Percentiles rank a stretch among this genome's conserved stretches.
These are phyloP conservation scores for Fundulus diaphanus DNA, from an alignment of 2,797 vertebrate genomes.

Conservation along the genomic window DNA sequence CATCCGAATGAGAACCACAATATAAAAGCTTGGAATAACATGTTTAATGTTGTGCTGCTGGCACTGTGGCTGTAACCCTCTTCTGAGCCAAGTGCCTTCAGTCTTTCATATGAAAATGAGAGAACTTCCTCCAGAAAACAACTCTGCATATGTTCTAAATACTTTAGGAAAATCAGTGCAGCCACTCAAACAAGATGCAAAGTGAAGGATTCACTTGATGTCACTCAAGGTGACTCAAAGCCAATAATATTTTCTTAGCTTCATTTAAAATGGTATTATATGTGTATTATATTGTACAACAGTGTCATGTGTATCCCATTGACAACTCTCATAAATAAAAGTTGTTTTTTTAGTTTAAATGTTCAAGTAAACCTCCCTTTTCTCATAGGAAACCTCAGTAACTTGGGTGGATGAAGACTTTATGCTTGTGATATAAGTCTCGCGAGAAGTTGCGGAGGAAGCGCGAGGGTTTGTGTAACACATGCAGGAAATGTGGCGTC, in stretches of 20 bases:
- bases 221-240: slow-evolving; percentile 34
- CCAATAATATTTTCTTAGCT: not conserved
- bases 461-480: slow-evolving; percentile 56
- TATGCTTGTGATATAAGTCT: slow-evolving; percentile 29
- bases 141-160: slow-evolving; percentile 73
- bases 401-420: not conserved
- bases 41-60: slow-evolving; percentile 60
- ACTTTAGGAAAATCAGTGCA: slow-evolving; percentile 81
- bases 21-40: slow-evolving; percentile 32
- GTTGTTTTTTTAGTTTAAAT: not conserved
- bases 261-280: not conserved
- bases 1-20: slow-evolving; percentile 68
- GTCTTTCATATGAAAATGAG: slow-evolving; percentile 73
- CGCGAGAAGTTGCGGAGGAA: slow-evolving; percentile 63
- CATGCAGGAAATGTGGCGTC: slow-evolving; percentile 32
- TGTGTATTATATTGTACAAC: not conserved
- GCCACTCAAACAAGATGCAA: slow-evolving; percentile 85
- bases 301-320: not conserved
- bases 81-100: slow-evolving; percentile 46
- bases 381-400: not conserved
- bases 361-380: not conserved
- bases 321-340: not conserved
- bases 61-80: slow-evolving; percentile 23
- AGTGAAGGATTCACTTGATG: slow-evolving; percentile 56
- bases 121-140: slow-evolving; percentile 51